Evolutionary conservation across 2,113 vertebrate genomes (phyloP).

Genomic region (Diadophis punctatus): DNA sequence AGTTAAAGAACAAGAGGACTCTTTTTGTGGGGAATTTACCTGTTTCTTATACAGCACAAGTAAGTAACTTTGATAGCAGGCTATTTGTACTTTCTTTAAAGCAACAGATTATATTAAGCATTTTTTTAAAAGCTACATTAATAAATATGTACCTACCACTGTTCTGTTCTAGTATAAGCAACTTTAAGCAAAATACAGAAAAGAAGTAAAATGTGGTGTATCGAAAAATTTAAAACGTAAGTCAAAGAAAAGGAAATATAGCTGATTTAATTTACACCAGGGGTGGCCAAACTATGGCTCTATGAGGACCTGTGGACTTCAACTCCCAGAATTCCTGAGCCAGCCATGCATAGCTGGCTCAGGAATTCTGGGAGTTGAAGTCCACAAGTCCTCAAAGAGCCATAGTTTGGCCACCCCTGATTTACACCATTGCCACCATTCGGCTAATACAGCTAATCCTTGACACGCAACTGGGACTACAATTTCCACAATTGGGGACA

Average conservation of each 20-base stretch:
- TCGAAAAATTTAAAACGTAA: background rate
- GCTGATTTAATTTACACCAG: background rate
- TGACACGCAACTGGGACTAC: no score
- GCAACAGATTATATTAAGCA: background rate
- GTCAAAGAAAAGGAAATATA: background rate
- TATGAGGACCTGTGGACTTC: no score
- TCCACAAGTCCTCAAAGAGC: no score
- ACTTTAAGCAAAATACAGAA: background rate
- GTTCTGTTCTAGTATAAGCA: background rate
- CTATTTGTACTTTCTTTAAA: background rate
- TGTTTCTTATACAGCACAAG: conserved; percentile 77
- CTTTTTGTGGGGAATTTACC: conserved; percentile 95
- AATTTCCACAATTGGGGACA: no score
- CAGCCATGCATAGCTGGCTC: no score
- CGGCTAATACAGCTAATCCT: no score
- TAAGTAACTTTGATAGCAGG: conserved; percentile 37
- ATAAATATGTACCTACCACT: background rate
- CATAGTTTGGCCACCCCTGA: no score
- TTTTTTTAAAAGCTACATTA: background rate
- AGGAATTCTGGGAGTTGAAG: no score
- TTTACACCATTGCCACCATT: background rate
- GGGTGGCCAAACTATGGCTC: no score
- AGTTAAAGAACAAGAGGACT: conserved; percentile 75
- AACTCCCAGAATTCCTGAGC: no score
- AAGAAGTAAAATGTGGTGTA: background rate